Evolutionary conservation across 2,888 invertebrate genomes (phyloP).

Genomic region (Campopleginae sp.): DNA sequence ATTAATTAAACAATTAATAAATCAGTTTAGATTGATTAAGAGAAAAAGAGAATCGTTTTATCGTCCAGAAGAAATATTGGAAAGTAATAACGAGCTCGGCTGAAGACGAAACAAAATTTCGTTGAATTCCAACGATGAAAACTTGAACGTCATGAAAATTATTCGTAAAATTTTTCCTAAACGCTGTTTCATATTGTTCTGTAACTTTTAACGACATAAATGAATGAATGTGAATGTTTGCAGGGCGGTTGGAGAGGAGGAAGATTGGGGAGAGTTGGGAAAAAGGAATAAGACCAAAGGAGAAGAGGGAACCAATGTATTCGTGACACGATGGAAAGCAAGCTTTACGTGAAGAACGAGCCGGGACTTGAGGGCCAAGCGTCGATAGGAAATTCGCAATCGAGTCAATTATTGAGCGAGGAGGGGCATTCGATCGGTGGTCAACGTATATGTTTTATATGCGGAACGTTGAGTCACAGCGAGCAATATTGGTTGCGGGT

Average conservation of each 20-base stretch:
- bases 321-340: constrained; percentile 85
- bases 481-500: constrained; percentile 87
- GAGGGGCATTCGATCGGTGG: constrained; percentile 70
- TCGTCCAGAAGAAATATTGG: no score
- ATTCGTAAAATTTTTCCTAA: no score
- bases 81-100: no score
- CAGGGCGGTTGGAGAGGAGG: neutral
- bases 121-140: no score
- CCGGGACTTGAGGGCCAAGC: constrained; percentile 85
- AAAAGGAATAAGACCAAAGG: neutral
- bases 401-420: constrained; percentile 57
- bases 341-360: constrained; percentile 90
- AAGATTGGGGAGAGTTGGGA: neutral
- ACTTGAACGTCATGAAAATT: no score
- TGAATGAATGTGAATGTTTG: neutral
- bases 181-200: no score
- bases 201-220: neutral
- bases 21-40: no score
- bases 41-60: no score
- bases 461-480: constrained; percentile 89
- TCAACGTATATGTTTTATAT: constrained; percentile 87
- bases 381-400: constrained; percentile 72
- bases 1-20: no score
- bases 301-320: constrained; percentile 75
- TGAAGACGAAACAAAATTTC: no score